Percentiles rank a stretch among this genome's conserved stretches.
These are phyloP conservation scores for Lycocorax pyrrhopterus DNA, from an alignment of 2,113 vertebrate species.

Conservation along the genomic window DNA sequence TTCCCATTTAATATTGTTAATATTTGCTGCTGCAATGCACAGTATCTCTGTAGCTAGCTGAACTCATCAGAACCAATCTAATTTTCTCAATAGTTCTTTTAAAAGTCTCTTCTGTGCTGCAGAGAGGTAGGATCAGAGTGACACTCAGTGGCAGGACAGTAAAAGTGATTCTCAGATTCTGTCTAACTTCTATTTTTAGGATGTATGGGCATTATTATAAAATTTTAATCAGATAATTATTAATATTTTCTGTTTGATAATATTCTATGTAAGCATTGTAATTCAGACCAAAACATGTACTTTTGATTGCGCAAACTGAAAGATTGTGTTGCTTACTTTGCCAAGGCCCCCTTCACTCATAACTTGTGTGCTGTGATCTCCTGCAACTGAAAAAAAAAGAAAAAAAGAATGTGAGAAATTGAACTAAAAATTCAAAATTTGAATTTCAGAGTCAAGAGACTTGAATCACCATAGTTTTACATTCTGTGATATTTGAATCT, in stretches of 20 bases:
- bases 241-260: not conserved
- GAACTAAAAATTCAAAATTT: not conserved
- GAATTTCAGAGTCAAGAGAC: not conserved
- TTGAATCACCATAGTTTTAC: not conserved
- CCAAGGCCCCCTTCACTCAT: not conserved
- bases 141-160: slow-evolving; percentile 51
- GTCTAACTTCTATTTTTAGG: not conserved
- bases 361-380: not conserved
- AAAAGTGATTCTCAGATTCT: not conserved
- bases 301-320: not conserved
- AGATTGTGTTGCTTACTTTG: not conserved
- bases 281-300: not conserved
- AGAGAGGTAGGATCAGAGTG: slow-evolving; percentile 40
- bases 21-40: not conserved
- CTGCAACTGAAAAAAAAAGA: not conserved
- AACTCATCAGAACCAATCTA: not conserved
- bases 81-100: not conserved
- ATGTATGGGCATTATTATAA: not conserved
- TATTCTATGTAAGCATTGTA: not conserved
- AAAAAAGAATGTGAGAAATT: not conserved
- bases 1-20: not conserved
- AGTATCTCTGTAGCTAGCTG: not conserved
- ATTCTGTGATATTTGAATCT: not conserved
- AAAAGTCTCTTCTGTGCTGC: not conserved
- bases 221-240: not conserved